Evolutionary conservation across 2,888 invertebrate genomes (phyloP).

Genomic region (Macrosoma leucophasiata): DNA sequence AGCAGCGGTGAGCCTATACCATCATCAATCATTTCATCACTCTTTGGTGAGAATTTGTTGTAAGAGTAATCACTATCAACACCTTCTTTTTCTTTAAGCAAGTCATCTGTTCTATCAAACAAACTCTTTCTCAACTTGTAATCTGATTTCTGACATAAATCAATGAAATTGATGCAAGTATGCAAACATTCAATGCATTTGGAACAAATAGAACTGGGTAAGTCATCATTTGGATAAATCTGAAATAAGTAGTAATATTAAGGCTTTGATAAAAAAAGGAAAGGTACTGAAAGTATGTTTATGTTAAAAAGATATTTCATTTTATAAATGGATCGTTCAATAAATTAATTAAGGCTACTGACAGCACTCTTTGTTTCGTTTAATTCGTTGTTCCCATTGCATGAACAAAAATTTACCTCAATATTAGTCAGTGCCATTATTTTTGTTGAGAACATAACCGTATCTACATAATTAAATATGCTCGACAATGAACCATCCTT

Average conservation of each 20-base stretch:
- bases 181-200: slow-evolving; percentile 46
- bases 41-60: slow-evolving; percentile 26
- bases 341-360: neutral
- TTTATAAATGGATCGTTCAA: neutral
- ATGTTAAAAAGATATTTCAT: neutral
- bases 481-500: slow-evolving; percentile 31
- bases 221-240: slow-evolving; percentile 52
- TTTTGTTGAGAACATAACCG: slow-evolving; percentile 40
- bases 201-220: slow-evolving; percentile 50
- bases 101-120: neutral
- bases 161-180: slow-evolving; percentile 46
- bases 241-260: neutral
- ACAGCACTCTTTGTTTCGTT: neutral
- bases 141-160: slow-evolving; percentile 48
- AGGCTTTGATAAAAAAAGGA: neutral
- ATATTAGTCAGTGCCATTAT: slow-evolving; percentile 50
- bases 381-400: neutral
- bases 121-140: slow-evolving; percentile 34
- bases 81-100: slow-evolving; percentile 17
- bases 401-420: slow-evolving; percentile 35
- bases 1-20: slow-evolving; percentile 4
- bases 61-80: slow-evolving; percentile 8
- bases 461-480: slow-evolving; percentile 40
- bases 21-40: slow-evolving; percentile 28
- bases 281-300: neutral